Evolutionary conservation across 2,888 invertebrate species (phyloP).

Genomic region (Amphipyra berbera): DNA sequence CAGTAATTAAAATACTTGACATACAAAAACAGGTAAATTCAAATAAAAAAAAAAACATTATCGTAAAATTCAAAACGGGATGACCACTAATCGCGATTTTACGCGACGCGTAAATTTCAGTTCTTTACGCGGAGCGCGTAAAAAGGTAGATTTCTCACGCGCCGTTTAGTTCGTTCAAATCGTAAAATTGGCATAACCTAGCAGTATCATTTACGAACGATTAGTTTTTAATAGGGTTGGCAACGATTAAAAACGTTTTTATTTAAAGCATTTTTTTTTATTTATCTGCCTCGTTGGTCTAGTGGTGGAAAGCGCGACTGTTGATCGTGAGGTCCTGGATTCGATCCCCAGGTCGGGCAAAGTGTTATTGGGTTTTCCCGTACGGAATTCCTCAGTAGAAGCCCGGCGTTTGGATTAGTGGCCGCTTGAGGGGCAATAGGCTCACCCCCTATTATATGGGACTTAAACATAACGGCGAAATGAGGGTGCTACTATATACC

Average conservation of each 20-base stretch:
- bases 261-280: not conserved
- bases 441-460: too few species aligned
- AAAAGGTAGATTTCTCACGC: slow-evolving; percentile 64
- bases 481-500: too few species aligned
- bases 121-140: slow-evolving; percentile 48
- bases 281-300: too few species aligned
- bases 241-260: slow-evolving; percentile 10
- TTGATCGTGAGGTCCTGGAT: too few species aligned
- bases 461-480: too few species aligned
- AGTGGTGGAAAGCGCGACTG: too few species aligned
- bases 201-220: slow-evolving; percentile 60
- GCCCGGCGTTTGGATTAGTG: too few species aligned
- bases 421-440: too few species aligned
- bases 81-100: slow-evolving; percentile 50
- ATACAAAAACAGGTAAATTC: slow-evolving; percentile 9
- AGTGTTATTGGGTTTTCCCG: too few species aligned
- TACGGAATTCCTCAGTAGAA: too few species aligned
- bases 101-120: slow-evolving; percentile 51
- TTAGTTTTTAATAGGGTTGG: slow-evolving; percentile 53
- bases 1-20: slow-evolving; percentile 31
- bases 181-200: slow-evolving; percentile 63
- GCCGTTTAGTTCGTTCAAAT: slow-evolving; percentile 55
- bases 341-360: too few species aligned
- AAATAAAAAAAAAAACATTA: slow-evolving; percentile 31
- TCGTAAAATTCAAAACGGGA: slow-evolving; percentile 44